These are phyloP conservation scores for Caenorhabditis virilis DNA, from an alignment of 2,888 invertebrate species.

Conservation along the genomic window DNA sequence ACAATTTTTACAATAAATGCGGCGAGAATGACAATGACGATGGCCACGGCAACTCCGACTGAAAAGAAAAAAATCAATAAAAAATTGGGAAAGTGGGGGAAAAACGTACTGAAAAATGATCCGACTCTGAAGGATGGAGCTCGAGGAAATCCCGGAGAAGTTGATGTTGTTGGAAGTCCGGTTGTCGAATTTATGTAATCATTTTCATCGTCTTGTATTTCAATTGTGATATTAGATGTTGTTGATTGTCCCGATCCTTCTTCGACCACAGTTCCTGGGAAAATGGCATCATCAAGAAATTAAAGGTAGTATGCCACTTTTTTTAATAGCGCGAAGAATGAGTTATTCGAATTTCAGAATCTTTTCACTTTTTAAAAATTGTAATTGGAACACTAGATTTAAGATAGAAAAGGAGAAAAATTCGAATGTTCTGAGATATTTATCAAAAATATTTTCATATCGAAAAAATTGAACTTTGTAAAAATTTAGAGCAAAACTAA, in stretches of 20 bases:
- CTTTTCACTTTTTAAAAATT: too few relatives aligned
- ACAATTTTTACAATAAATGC: constrained; percentile 14
- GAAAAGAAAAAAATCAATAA: constrained; percentile 6
- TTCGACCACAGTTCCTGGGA: too few relatives aligned
- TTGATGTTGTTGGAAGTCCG: constrained; percentile 6
- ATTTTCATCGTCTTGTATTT: constrained; percentile 8
- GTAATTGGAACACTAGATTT: too few relatives aligned
- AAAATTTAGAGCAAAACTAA: too few relatives aligned
- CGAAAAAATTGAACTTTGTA: too few relatives aligned
- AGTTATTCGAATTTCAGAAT: too few relatives aligned
- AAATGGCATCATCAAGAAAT: too few relatives aligned
- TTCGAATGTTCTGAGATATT: too few relatives aligned
- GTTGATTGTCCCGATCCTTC: not conserved
- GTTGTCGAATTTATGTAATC: constrained; percentile 5
- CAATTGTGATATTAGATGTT: constrained; percentile 9
- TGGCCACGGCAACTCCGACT: constrained; percentile 29
- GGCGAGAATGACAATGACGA: constrained; percentile 19
- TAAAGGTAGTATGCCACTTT: not conserved
- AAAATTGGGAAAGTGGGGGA: too few relatives aligned
- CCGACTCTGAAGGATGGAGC: constrained; percentile 29
- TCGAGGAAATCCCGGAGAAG: constrained; percentile 13
- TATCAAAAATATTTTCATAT: too few relatives aligned
- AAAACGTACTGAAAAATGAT: constrained; percentile 31
- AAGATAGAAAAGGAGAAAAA: too few relatives aligned
- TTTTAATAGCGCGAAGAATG: not conserved